Evolutionary conservation across 2,113 vertebrate species (phyloP), one percentile per base, ranked within the genome.

Genomic region (Apodemus sylvaticus): DNA sequence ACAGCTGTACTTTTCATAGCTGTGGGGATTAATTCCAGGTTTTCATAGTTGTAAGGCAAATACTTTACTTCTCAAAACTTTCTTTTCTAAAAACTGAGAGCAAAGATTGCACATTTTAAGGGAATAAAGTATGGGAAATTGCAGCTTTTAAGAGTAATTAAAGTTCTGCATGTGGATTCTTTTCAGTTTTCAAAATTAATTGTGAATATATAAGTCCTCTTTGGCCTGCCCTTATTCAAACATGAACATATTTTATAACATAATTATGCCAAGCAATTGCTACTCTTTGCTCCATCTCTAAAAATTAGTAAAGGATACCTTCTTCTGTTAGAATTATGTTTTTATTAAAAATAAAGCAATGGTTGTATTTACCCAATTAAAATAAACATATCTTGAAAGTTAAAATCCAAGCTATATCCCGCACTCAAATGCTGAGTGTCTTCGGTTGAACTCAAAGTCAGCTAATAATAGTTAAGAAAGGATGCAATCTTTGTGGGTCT

Each of bases 341-440:
- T 82, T 16, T 95, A 45, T 94, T 10, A 20, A 53, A 60, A 29
- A 68, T 64, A 82, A 76, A 91, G 36, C 0, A 90, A 58, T 74
- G 3, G 9, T 42, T 70, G 1, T 58, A 53, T 78, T 82, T 81
- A 24, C 9, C 13, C 34, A n/a, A 16, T 68, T 79, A 70, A 95
- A 86, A 26, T 78, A 7, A 48, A 11, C 26, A 88, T 92, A 13
- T 70, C 3, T 51, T 77, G 36, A 91, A 90, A 85, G 3, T 8
- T 89, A 90, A 94, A 82, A 53, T 85, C 70, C 16, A 89, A 92
- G 51, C 2, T 68, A 29, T 10, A n/a, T 76, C 48, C 85, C 55
- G 83, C 78, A 96, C 45, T 92, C 68, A 95, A 79, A 3, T 51
- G 31, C 92, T 91, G 42, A 92, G 68, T 89, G n/a, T 20, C 79